Base-by-base conservation (phyloP, 2,888 invertebrate species). In the Chalcis sispes region DNA sequence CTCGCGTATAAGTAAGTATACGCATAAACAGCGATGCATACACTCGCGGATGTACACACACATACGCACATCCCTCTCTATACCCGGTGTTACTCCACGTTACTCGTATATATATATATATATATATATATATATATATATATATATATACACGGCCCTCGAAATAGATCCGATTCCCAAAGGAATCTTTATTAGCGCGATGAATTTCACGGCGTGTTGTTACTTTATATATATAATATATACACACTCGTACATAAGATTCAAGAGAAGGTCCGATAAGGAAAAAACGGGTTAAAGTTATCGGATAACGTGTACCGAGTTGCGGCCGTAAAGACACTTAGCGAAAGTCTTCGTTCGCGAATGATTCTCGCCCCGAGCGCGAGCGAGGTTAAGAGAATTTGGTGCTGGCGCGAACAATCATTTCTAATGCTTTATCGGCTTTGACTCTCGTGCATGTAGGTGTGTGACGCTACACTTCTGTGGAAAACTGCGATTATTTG, bases 181-280 rank as follows among this genome's bases (percentile, higher is more conserved):
- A 70, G 75, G 77, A 72, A 77, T 72, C 80, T 79, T 79, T 79
- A 79, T 80, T 79, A 75, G 79, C 70, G 72, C 75, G 64, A 79
- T 79, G 79, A 78, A 78, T 79, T 79, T 77, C 59, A 64, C 61
- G 58, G 66, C 56, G 32, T 29, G 5, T 4, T 13, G 13, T 8
- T 15, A 10, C 42, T 23, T n/a, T 36, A 7, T 20, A 7, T 59
- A n/a, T n/a, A n/a, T n/a, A n/a, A n/a, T n/a, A n/a, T n/a, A n/a
- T n/a, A n/a, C n/a, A 10, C 13, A 2, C 25, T 42, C 7, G 42
- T 15, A 2, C 25, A 61, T 61, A 23, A 23, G 23, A 10, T 36
- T 59, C 36, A 10, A 8, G 61, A 2, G 15, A 8, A 25, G 15
- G 7, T n/a, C n/a, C n/a, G 15, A 36, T 15, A 52, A 15, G 32